Conservation (phyloP, 2,797 vertebrate genomes). For the Enteromius mattozi region DNA sequence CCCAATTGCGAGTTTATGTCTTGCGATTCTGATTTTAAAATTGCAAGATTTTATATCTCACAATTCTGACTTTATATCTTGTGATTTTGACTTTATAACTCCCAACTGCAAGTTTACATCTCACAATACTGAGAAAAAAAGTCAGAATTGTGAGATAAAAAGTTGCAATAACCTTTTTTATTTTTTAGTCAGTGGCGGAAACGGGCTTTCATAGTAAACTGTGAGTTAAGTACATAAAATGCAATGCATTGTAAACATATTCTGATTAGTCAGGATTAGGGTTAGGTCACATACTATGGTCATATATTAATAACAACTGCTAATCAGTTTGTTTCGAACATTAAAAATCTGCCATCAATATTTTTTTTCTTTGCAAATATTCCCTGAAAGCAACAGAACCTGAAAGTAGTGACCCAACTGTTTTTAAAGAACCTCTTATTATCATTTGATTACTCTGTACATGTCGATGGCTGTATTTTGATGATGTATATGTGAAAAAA, state of each 20-base stretch:
- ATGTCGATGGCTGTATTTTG: slow-evolving; percentile 18
- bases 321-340: not conserved
- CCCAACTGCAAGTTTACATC: too few relatives aligned
- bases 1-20: too few relatives aligned
- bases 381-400: not conserved
- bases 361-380: not conserved
- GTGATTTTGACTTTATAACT: too few relatives aligned
- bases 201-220: too few relatives aligned
- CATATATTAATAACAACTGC: not conserved
- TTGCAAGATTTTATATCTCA: too few relatives aligned
- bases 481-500: slow-evolving; percentile 27
- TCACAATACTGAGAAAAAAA: too few relatives aligned
- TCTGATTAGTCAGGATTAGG: not conserved
- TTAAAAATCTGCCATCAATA: not conserved
- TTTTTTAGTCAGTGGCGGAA: too few relatives aligned
- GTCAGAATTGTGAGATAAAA: too few relatives aligned
- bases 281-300: slow-evolving; percentile 4
- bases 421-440: slow-evolving; percentile 3
- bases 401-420: not conserved
- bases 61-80: too few relatives aligned
- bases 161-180: too few relatives aligned
- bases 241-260: not conserved
- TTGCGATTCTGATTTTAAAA: too few relatives aligned
- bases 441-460: slow-evolving; percentile 9
- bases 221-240: not conserved